Evolutionary conservation across 2,888 invertebrate species (phyloP), one percentile per base, ranked within the genome.

Genomic region (Lasioglossum calceatum): DNA sequence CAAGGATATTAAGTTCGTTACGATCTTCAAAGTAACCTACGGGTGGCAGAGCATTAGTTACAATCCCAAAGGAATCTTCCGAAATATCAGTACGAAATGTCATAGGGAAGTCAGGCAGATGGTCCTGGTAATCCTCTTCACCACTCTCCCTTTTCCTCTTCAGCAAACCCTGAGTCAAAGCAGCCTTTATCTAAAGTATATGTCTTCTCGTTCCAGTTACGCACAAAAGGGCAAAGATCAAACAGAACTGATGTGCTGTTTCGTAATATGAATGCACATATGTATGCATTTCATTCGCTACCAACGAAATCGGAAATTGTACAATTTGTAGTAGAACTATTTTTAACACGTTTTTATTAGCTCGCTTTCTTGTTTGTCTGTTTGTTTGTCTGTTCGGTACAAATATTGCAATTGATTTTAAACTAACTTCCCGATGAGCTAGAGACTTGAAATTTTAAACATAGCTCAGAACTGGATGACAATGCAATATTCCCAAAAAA

Each of bases 41-140:
- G 84, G 77, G 73, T 87, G 87, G 88, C 79, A 73, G 81, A 89
- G 87, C 90, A 91, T 91, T 87, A 89, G 89, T 85, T 70, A 74
- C 82, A 75, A 79, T 82, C 91, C 85, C 86, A 64, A 47, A 90
- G 87, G 89, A 88, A 84, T 80, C 79, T 70, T 82, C 83, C 88
- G 86, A 92, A 93, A 93, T 92, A 91, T 91, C 92, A 92, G 84
- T 82, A 88, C 81, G 82, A 92, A 92, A 92, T 92, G 92, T 92
- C 92, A 92, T 88, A 89, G 77, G 82, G 79, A 82, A 67, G 67
- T 36, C 19, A 23, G 67, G 23, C 67, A 36, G 36, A 82, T 74
- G 77, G 80, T 84, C 81, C 75, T 64, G 32, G 79, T 80, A 87
- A 85, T 81, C 58, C 82, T 82, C 73, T 72, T 70, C 78, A 27